Evolutionary conservation across 2,888 invertebrate species (phyloP).

Genomic region (Philopedon plagiatum): DNA sequence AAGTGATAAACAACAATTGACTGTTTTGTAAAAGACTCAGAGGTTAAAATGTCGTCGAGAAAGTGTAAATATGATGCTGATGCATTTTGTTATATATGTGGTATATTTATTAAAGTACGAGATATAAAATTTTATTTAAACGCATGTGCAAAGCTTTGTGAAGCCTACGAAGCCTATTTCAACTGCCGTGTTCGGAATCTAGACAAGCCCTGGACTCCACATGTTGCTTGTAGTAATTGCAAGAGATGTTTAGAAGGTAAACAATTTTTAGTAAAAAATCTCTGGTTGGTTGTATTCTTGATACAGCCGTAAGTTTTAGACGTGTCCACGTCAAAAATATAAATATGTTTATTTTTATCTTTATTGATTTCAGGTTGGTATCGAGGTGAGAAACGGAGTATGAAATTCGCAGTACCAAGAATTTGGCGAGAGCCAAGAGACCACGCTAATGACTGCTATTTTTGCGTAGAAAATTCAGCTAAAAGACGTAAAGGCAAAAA

Average conservation of each 20-base stretch:
- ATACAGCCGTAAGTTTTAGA: too few species aligned
- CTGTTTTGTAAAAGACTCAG: slow-evolving; percentile 5
- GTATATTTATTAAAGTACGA: slow-evolving; percentile 54
- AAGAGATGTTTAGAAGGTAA: slow-evolving; percentile 40
- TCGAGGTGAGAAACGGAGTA: too few species aligned
- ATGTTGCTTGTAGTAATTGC: slow-evolving; percentile 51
- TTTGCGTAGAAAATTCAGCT: slow-evolving; percentile 10
- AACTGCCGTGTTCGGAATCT: slow-evolving; percentile 48
- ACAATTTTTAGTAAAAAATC: neutral
- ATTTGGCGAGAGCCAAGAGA: too few species aligned
- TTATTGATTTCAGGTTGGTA: slow-evolving; percentile 8
- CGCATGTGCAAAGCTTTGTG: slow-evolving; percentile 44
- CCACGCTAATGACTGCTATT: slow-evolving; percentile 3
- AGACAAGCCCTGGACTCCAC: slow-evolving; percentile 54
- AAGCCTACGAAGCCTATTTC: slow-evolving; percentile 54
- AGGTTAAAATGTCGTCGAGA: slow-evolving; percentile 14
- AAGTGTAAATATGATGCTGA: slow-evolving; percentile 34
- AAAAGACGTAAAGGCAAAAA: too few species aligned
- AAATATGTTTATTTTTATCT: neutral
- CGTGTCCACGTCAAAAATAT: too few species aligned
- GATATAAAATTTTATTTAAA: slow-evolving; percentile 51
- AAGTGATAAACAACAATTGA: slow-evolving; percentile 29
- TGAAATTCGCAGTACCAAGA: slow-evolving; percentile 18
- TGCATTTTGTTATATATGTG: slow-evolving; percentile 42
- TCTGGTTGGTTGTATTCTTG: too few species aligned